These are phyloP conservation scores for Enoplolaimus lenunculus DNA, from an alignment of 2,888 invertebrate species.

Conservation along the genomic window DNA sequence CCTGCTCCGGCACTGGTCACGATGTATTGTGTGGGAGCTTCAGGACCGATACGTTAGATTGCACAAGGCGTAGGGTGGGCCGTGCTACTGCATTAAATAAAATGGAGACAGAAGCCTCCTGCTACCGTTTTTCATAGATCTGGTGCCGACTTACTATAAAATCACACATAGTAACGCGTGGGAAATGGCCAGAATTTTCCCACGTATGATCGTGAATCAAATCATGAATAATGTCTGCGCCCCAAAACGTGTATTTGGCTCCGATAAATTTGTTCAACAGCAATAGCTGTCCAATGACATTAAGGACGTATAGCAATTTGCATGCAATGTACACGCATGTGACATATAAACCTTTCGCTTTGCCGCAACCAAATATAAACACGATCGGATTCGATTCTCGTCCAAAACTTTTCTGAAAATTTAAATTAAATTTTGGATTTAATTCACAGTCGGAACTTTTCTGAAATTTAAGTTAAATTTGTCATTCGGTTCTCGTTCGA, in stretches of 20 bases:
- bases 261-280: slow-evolving; percentile 10
- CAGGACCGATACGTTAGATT: too few species aligned
- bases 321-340: background rate
- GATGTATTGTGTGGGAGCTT: too few species aligned
- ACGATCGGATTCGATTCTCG: background rate
- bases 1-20: too few species aligned
- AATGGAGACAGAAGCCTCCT: too few species aligned
- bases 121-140: too few species aligned
- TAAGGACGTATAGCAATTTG: slow-evolving; percentile 14
- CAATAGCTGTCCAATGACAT: slow-evolving; percentile 10
- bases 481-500: too few species aligned
- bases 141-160: slow-evolving; percentile 37
- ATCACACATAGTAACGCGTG: slow-evolving; percentile 22
- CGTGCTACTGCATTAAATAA: too few species aligned
- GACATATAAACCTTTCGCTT: slow-evolving; percentile 6
- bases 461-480: too few species aligned
- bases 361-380: background rate
- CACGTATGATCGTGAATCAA: background rate
- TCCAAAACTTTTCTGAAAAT: background rate
- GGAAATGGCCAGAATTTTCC: slow-evolving; percentile 19
- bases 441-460: too few species aligned
- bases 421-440: too few species aligned
- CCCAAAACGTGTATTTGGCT: slow-evolving; percentile 18
- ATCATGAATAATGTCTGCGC: slow-evolving; percentile 13
- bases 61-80: too few species aligned